These are phyloP conservation scores for Hetaerina americana DNA, from an alignment of 1,140 invertebrate species.

Conservation along the genomic window DNA sequence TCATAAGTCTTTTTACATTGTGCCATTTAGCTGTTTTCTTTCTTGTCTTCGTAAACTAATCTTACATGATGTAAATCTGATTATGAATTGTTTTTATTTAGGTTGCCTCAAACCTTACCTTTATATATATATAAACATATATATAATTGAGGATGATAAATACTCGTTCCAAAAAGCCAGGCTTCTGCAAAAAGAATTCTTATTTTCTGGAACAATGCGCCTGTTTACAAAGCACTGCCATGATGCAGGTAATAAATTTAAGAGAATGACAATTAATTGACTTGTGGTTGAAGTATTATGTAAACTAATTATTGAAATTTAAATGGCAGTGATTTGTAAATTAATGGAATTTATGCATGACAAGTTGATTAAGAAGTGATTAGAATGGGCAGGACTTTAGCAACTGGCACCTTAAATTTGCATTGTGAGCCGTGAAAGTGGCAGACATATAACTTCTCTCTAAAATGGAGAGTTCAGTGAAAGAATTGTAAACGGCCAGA, in stretches of 20 bases:
- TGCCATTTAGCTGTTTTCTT: slow-evolving; percentile 8
- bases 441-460: neutral
- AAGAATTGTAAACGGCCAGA: neutral
- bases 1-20: slow-evolving; percentile 8
- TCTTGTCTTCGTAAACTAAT: slow-evolving; percentile 7
- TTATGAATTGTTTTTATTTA: slow-evolving; percentile 4
- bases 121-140: neutral
- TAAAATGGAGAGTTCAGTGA: neutral
- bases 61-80: slow-evolving; percentile 6
- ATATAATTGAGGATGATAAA: neutral
- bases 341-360: neutral
- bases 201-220: neutral
- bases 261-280: neutral
- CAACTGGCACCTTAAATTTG: neutral
- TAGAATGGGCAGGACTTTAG: neutral
- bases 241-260: neutral
- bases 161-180: neutral
- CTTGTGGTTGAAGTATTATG: neutral
- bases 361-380: neutral
- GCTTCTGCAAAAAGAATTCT: neutral
- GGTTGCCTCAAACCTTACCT: neutral
- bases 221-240: neutral
- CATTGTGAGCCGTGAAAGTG: neutral
- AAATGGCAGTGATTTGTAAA: neutral
- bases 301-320: neutral